Percentiles rank a stretch among this genome's conserved stretches.
Conservation (phyloP, 2,888 invertebrate species). For the Nebria brevicollis region DNA sequence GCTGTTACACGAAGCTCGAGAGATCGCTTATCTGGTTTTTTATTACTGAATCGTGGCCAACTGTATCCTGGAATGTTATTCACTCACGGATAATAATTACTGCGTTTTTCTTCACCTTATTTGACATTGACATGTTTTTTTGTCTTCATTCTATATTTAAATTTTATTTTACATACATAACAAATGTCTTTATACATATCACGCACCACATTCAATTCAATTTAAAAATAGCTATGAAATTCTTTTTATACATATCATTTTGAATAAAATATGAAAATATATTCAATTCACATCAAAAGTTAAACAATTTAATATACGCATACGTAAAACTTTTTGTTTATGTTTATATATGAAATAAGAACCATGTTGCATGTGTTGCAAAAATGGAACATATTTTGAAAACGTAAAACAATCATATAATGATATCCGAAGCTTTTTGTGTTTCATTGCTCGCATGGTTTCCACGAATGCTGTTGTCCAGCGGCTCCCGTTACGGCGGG, state of each 20-base stretch:
- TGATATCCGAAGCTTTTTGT: constrained; percentile 14
- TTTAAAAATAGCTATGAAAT: too few relatives aligned
- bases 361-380: not conserved
- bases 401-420: constrained; percentile 15
- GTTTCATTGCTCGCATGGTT: constrained; percentile 2
- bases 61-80: constrained; percentile 29
- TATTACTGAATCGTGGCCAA: constrained; percentile 28
- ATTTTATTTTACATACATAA: not conserved
- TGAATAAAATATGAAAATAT: too few relatives aligned
- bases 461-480: constrained; percentile 10
- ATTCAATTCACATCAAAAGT: too few relatives aligned
- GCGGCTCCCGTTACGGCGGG: constrained; percentile 15
- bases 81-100: constrained; percentile 5
- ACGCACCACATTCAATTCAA: not conserved
- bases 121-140: constrained; percentile 17
- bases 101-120: constrained; percentile 18
- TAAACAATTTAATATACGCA: too few relatives aligned
- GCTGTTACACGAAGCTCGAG: constrained; percentile 10
- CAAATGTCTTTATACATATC: not conserved
- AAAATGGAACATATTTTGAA: not conserved
- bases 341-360: not conserved
- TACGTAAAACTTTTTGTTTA: not conserved
- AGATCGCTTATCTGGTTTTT: constrained; percentile 31
- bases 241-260: too few relatives aligned
- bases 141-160: not conserved